These are phyloP conservation scores for Conchocele bisecta DNA, from an alignment of 2,888 invertebrate species.

Conservation along the genomic window DNA sequence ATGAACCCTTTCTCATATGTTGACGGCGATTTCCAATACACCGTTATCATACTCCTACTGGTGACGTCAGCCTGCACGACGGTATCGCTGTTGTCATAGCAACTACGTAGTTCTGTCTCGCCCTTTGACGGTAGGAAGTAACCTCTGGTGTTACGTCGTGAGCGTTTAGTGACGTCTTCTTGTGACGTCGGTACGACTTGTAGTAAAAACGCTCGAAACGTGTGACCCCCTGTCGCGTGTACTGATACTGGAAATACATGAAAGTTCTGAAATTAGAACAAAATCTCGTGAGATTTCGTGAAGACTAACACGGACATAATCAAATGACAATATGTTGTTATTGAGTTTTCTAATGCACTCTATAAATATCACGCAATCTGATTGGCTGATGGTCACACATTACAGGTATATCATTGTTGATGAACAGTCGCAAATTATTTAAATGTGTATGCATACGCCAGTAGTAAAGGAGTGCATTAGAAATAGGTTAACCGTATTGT, in stretches of 20 bases:
- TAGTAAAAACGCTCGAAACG: conserved; percentile 25
- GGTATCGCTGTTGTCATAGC: conserved; percentile 24
- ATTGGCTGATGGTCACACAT: too few species aligned
- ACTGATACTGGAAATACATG: conserved; percentile 7
- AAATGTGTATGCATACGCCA: too few species aligned
- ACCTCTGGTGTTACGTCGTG: not conserved
- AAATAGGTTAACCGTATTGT: too few species aligned
- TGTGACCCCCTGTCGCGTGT: not conserved
- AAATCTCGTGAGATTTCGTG: too few species aligned
- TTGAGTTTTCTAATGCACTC: too few species aligned
- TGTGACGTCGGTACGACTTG: conserved; percentile 16
- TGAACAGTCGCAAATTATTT: too few species aligned
- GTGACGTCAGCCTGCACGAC: not conserved
- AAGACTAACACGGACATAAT: too few species aligned
- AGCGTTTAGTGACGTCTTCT: not conserved
- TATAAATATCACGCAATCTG: too few species aligned
- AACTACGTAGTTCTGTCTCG: conserved; percentile 1
- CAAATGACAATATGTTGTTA: too few species aligned
- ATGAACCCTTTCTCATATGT: conserved; percentile 9
- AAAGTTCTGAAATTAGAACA: too few species aligned
- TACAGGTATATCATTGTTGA: too few species aligned
- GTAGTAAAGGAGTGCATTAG: too few species aligned
- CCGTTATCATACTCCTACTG: not conserved
- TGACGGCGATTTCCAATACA: conserved; percentile 16
- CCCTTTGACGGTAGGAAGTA: conserved; percentile 9